These are phyloP conservation scores for Papilio machaon DNA, from an alignment of 1,140 invertebrate species.

Conservation along the genomic window DNA sequence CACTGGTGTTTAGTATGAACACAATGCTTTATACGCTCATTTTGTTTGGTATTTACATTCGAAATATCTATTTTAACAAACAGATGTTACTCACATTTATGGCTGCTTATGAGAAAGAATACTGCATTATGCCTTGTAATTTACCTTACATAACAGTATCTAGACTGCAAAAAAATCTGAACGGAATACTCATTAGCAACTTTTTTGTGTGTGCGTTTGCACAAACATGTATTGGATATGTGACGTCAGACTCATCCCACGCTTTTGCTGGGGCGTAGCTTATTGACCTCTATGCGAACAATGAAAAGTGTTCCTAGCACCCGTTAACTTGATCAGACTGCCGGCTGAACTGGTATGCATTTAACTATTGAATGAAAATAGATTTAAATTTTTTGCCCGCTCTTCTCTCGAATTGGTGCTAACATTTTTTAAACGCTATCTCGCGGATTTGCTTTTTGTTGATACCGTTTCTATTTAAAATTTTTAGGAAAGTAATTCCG, in stretches of 20 bases:
- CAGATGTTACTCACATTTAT: not conserved
- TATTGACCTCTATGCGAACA: constrained; percentile 60
- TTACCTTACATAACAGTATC: constrained; percentile 50
- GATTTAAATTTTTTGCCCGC: constrained; percentile 22
- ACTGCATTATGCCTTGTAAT: not conserved
- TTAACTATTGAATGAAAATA: constrained; percentile 32
- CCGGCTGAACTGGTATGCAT: constrained; percentile 43
- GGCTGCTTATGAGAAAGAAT: constrained; percentile 5
- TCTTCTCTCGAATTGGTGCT: constrained; percentile 27
- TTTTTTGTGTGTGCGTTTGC: constrained; percentile 46
- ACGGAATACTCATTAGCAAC: constrained; percentile 51
- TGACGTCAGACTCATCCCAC: constrained; percentile 63
- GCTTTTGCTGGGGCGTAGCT: constrained; percentile 54
- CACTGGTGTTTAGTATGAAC: not conserved
- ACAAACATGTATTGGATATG: constrained; percentile 45
- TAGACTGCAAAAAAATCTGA: constrained; percentile 52
- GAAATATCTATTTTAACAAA: constrained; percentile 18
- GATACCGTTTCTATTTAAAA: not conserved
- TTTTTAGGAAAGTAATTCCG: not conserved
- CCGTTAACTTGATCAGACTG: constrained; percentile 52
- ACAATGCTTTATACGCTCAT: not conserved
- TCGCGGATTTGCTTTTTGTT: not conserved
- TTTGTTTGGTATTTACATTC: constrained; percentile 17
- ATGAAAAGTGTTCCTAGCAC: constrained; percentile 49
- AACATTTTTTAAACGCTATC: constrained; percentile 21